Percentiles rank a stretch among this genome's conserved stretches.
Conservation (phyloP, 2,113 vertebrate genomes). For the Cyanocitta stelleri region DNA sequence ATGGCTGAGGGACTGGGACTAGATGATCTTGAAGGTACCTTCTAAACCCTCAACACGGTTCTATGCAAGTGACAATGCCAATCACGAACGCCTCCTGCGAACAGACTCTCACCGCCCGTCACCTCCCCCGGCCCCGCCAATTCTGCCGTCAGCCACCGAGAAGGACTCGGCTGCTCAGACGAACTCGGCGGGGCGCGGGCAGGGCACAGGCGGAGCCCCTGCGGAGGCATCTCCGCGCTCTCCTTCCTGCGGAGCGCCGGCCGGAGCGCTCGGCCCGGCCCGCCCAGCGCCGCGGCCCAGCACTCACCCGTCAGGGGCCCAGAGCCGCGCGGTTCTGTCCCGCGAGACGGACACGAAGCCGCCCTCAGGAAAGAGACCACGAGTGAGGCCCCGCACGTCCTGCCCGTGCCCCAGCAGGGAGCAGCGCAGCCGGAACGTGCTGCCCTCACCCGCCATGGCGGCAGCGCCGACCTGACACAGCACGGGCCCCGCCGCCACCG, state of each 20-base stretch:
- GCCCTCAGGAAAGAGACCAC: slow-evolving; percentile 77
- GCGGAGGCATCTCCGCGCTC: not conserved
- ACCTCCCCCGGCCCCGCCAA: no score
- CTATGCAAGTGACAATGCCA: not conserved
- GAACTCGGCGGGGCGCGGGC: not conserved
- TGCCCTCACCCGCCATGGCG: slow-evolving; percentile 63
- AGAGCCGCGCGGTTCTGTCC: slow-evolving; percentile 90
- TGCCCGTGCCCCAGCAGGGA: slow-evolving; percentile 87
- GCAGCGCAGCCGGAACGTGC: slow-evolving; percentile 84
- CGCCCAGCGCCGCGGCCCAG: not conserved
- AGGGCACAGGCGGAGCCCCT: not conserved
- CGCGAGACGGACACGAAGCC: slow-evolving; percentile 92
- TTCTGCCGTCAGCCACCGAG: accelerated
- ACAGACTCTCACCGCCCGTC: no score
- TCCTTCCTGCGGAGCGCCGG: no score
- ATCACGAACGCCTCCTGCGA: not conserved
- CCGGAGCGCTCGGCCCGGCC: not conserved
- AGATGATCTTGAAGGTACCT: accelerated
- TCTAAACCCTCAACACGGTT: not conserved
- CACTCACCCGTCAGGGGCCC: slow-evolving; percentile 86
- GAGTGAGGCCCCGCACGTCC: slow-evolving; percentile 86
- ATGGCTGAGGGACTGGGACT: accelerated
- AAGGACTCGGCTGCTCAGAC: accelerated
- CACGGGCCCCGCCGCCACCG: not conserved
- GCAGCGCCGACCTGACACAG: slow-evolving; percentile 69